Percentiles rank a stretch among this genome's conserved stretches.
phyloP scores from a whole-genome alignment of 2,113 vertebrate species.

The Lota lota region DNA sequence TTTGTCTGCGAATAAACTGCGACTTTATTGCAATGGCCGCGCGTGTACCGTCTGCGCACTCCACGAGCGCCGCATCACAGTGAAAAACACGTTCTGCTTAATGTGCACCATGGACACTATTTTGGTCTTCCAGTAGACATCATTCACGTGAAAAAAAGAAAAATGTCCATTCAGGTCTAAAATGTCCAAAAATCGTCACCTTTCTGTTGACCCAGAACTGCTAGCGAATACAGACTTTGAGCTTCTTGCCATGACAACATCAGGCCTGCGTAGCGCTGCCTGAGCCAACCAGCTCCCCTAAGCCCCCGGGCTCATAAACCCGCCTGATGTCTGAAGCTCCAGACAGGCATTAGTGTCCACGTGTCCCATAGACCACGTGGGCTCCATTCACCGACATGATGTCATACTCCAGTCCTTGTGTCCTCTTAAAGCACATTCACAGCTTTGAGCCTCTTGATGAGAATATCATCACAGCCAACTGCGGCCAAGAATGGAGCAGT shows the following conservation, averaged over 20 bases:
- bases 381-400: background rate
- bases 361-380: background rate
- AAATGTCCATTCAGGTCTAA: no score
- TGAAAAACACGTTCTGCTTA: no score
- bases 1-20: no score
- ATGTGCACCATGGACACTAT: no score
- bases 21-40: no score
- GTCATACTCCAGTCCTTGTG: background rate
- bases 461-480: background rate
- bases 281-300: background rate
- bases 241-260: background rate
- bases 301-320: background rate
- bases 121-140: no score
- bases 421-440: background rate
- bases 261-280: background rate
- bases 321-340: background rate
- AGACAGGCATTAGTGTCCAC: background rate
- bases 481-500: background rate
- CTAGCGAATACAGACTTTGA: background rate
- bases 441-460: background rate
- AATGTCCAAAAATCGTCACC: no score
- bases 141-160: no score
- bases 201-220: no score
- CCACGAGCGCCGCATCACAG: no score
- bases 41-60: no score